Conservation (phyloP, 2,797 vertebrate genomes). For the Cottoperca gobio region DNA sequence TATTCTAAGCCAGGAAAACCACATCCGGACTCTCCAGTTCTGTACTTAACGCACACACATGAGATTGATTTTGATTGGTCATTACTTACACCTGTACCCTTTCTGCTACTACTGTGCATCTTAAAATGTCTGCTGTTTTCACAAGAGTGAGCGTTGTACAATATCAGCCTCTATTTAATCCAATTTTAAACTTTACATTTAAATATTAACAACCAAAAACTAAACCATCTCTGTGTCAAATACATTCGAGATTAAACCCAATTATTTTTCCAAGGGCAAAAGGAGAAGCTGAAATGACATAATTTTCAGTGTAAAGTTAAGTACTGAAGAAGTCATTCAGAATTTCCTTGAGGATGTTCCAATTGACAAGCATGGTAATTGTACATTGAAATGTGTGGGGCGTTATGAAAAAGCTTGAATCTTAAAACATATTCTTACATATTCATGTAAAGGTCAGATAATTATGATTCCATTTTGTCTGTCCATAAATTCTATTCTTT, state of each 20-base stretch:
- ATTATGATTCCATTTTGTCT: neutral
- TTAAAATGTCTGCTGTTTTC: neutral
- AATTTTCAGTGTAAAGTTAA: neutral
- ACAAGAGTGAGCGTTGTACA: neutral
- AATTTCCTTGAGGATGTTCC: conserved; percentile 17
- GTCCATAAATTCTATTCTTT: neutral
- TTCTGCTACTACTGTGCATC: neutral
- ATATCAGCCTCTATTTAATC: conserved; percentile 6
- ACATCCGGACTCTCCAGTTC: too few relatives aligned
- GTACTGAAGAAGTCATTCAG: neutral
- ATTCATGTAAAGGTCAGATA: conserved; percentile 5
- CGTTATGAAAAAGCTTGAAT: conserved; percentile 4
- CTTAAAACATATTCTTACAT: conserved; percentile 2
- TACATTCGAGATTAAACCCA: conserved; percentile 18
- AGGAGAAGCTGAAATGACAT: conserved; percentile 13
- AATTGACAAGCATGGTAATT: conserved; percentile 21
- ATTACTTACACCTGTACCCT: neutral
- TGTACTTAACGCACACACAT: too few relatives aligned
- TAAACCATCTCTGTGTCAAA: conserved; percentile 1
- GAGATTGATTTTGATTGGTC: neutral
- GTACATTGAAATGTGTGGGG: conserved; percentile 12
- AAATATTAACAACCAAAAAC: neutral
- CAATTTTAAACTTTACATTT: neutral
- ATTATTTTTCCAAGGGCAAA: conserved; percentile 27
- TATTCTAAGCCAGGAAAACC: neutral